A percentile compares a stretch with the other conserved stretches of the same genome.
phyloP scores from a whole-genome alignment of 1,140 invertebrate genomes.

The Berghia stephanieae region DNA sequence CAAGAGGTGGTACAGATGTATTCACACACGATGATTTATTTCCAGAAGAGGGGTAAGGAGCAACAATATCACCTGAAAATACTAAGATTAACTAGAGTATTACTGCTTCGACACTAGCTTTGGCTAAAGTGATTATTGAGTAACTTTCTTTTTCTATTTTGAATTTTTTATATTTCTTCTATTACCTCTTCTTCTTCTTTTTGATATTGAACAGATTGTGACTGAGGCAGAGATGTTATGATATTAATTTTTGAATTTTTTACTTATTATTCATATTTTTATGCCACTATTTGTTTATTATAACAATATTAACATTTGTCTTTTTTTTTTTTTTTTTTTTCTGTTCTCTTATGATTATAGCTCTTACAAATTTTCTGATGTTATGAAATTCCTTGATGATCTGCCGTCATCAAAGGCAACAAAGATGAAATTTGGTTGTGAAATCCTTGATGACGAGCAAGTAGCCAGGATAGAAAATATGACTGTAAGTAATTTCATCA shows the following conservation, averaged over 20 bases:
- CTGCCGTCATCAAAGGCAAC: slow-evolving; percentile 73
- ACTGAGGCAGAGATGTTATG: too few species aligned
- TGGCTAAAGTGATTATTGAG: neutral
- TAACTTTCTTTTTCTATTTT: too few species aligned
- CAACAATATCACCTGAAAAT: slow-evolving; percentile 16
- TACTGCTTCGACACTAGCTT: neutral
- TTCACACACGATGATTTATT: slow-evolving; percentile 58
- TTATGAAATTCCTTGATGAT: slow-evolving; percentile 77
- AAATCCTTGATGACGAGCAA: slow-evolving; percentile 76
- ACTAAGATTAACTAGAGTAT: neutral
- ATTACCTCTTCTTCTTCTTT: too few species aligned
- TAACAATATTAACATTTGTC: neutral
- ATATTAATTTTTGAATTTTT: too few species aligned
- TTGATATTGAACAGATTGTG: too few species aligned
- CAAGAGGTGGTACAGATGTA: slow-evolving; percentile 46
- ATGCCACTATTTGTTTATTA: neutral
- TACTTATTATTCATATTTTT: too few species aligned
- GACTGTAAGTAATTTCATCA: slow-evolving; percentile 26
- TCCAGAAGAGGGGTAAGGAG: slow-evolving; percentile 47
- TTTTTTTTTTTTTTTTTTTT: neutral
- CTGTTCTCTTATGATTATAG: neutral
- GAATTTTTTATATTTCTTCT: too few species aligned
- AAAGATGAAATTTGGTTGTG: slow-evolving; percentile 74
- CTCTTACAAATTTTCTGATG: slow-evolving; percentile 69
- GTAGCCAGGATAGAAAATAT: slow-evolving; percentile 73